Percentiles rank a stretch among this genome's conserved stretches.
These are phyloP conservation scores for Drosophila novamexicana DNA, from an alignment of 1,140 invertebrate genomes.

Conservation along the genomic window DNA sequence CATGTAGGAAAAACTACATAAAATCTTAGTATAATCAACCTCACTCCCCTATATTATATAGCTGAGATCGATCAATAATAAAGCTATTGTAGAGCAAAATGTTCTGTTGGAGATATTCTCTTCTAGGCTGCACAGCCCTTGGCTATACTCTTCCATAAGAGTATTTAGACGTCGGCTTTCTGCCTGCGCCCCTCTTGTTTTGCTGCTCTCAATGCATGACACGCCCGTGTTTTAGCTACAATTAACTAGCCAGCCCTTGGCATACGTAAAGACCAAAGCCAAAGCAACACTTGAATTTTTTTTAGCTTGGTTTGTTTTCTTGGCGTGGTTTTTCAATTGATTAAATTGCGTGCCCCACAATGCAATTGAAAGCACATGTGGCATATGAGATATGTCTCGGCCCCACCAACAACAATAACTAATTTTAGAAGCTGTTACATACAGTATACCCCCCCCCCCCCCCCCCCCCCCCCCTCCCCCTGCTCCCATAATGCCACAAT, in stretches of 20 bases:
- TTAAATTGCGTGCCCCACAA: conserved; percentile 4
- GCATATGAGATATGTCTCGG: conserved; percentile 46
- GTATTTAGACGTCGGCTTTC: too few relatives aligned
- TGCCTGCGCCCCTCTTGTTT: not conserved
- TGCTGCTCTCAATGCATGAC: conserved; percentile 34
- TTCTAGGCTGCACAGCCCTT: too few relatives aligned
- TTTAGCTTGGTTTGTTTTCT: not conserved
- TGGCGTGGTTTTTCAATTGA: not conserved
- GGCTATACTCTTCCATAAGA: too few relatives aligned
- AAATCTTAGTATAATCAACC: too few relatives aligned
- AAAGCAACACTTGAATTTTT: conserved; percentile 1
- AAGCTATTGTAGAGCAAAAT: too few relatives aligned
- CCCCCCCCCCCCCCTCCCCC: not conserved
- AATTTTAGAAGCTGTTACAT: conserved; percentile 36
- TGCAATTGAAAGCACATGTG: conserved; percentile 46
- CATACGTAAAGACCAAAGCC: not conserved
- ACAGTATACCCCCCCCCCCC: not conserved
- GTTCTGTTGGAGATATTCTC: too few relatives aligned
- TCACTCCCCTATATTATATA: too few relatives aligned
- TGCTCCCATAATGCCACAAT: conserved; percentile 5
- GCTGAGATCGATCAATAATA: too few relatives aligned
- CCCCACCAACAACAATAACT: conserved; percentile 38
- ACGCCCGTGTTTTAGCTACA: conserved; percentile 16
- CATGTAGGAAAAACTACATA: too few relatives aligned
- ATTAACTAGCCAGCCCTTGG: conserved; percentile 2